Percentiles rank a stretch among this genome's conserved stretches.
phyloP scores from a whole-genome alignment of 2,113 vertebrate species.

The Hyperopisus bebe region DNA sequence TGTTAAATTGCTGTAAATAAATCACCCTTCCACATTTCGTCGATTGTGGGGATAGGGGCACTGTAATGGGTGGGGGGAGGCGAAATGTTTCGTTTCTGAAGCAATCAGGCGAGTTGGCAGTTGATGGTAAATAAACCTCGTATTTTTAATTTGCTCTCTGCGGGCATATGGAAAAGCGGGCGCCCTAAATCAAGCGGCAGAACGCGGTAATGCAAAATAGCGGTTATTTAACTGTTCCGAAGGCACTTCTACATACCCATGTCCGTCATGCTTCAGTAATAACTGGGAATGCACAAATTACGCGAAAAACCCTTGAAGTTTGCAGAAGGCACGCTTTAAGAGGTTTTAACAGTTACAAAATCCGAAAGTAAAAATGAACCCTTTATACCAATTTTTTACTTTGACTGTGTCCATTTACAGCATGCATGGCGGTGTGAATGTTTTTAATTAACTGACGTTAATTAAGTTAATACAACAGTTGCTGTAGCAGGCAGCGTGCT shows the following conservation, averaged over 20 bases:
- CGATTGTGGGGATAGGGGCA: slow-evolving; percentile 39
- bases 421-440: not conserved
- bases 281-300: not conserved
- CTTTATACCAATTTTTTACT: not conserved
- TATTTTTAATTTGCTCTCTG: not conserved
- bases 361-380: not conserved
- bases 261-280: not conserved
- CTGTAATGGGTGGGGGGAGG: not conserved
- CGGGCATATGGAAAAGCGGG: not conserved
- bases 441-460: not conserved
- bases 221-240: not conserved
- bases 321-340: not conserved
- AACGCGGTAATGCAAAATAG: not conserved
- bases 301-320: not conserved
- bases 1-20: slow-evolving; percentile 30
- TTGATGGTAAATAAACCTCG: slow-evolving; percentile 1
- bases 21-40: slow-evolving; percentile 40
- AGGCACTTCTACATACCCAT: not conserved
- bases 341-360: not conserved
- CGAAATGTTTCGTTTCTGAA: not conserved
- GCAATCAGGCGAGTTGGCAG: not conserved
- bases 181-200: not conserved
- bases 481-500: not conserved
- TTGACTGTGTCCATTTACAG: not conserved
- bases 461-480: not conserved